These are phyloP conservation scores for Oedothorax gibbosus DNA, from an alignment of 1,140 invertebrate species.

Conservation along the genomic window DNA sequence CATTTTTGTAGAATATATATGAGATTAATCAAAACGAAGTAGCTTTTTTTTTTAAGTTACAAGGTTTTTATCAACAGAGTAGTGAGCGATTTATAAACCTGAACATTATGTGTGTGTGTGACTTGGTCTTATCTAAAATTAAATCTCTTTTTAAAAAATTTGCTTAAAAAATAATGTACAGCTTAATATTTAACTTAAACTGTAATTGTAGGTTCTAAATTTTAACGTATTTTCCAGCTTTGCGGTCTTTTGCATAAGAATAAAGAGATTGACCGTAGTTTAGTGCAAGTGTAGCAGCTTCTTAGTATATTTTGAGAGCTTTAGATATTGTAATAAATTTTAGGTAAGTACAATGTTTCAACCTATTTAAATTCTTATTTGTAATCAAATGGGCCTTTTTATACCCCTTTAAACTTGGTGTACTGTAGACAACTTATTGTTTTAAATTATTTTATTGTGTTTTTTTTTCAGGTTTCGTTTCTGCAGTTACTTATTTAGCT, in stretches of 20 bases:
- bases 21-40: no score
- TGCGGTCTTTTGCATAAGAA: slow-evolving; percentile 71
- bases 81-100: neutral
- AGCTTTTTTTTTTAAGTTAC: neutral
- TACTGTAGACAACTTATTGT: no score
- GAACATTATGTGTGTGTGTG: no score
- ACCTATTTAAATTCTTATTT: no score
- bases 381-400: no score
- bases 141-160: neutral
- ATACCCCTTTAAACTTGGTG: no score
- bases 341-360: no score
- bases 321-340: neutral
- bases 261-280: slow-evolving; percentile 68
- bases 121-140: neutral
- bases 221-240: slow-evolving; percentile 63
- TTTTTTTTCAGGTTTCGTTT: no score
- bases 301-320: slow-evolving; percentile 24
- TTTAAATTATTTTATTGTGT: no score
- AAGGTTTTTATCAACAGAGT: neutral
- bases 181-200: neutral
- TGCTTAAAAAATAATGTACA: neutral
- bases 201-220: neutral
- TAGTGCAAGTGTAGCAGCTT: slow-evolving; percentile 13
- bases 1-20: no score
- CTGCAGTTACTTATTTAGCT: no score